Evolutionary conservation across 2,888 invertebrate genomes (phyloP), one percentile per base, ranked within the genome.

Genomic region (Nesidiocoris tenuis): DNA sequence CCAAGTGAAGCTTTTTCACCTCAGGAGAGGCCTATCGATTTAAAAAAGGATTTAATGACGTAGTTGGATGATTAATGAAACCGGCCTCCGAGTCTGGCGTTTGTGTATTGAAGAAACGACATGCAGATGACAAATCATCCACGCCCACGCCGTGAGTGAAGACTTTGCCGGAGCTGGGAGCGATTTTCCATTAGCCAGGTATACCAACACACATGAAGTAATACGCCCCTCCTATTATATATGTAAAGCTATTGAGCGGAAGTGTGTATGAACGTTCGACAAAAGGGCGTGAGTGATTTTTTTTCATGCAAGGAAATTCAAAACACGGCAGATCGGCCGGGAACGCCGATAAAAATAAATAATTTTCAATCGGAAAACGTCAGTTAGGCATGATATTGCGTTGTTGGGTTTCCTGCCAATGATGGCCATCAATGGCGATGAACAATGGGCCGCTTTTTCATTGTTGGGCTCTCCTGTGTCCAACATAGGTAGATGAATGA

Each of bases 91-190:
- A 23, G 39, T 54, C 19, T n/a, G 61, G 18, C 23, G 72, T 19
- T 54, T 21, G 72, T 72, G 63, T 72, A 61, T 63, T 22, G 61
- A 54, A 39, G 72, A 39, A 19, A 56, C 72, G 72, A 72, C 72
- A 72, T 72, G 72, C 72, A 72, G 72, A 72, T 72, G 72, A 72
- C 72, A 72, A 72, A 72, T 72, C 72, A 72, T 72, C 72, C 54
- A 67, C 65, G 65, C 39, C 39, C 39, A 39, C 39, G 5, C 39
- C 3, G 39, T 39, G 39, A 39, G 39, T 39, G 39, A 39, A 39
- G 39, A 39, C 39, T 39, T 39, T 39, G 12, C 39, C 39, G 39
- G 39, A 39, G 39, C 39, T 39, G 39, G 39, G 39, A 39, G 39
- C 39, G 39, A 39, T 39, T 39, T 39, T 39, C 39, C 39, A 39